phyloP scores from a whole-genome alignment of 2,797 vertebrate species.

The Kryptolebias ocellatus region DNA sequence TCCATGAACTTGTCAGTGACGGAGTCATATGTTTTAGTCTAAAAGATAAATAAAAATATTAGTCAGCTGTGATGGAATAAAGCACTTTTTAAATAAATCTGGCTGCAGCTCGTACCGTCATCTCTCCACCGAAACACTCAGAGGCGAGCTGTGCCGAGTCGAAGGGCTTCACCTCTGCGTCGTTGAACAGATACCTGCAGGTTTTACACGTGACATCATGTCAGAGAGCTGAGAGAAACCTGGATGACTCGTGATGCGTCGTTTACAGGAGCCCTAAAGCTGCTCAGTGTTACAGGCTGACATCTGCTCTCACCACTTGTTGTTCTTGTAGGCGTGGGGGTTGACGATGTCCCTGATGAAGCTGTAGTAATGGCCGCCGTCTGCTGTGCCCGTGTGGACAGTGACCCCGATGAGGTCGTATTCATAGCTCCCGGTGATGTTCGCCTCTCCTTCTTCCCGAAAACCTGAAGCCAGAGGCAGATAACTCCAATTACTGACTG shows the following conservation, averaged over 20 bases:
- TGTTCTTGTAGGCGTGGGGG: constrained; percentile 96
- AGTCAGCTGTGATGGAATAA: not conserved
- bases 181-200: constrained; percentile 96
- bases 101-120: constrained; percentile 85
- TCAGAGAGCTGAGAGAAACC: not conserved
- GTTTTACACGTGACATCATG: not conserved
- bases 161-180: constrained; percentile 97
- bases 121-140: constrained; percentile 98
- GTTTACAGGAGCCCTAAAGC: not conserved
- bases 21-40: constrained; percentile 99
- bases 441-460: constrained; percentile 87
- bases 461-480: constrained; percentile 80
- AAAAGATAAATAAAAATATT: constrained; percentile 45
- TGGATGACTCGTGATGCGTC: not conserved
- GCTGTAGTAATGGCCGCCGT: constrained; percentile 98
- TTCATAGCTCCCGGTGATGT: constrained; percentile 92
- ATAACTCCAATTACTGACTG: not conserved
- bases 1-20: constrained; percentile 99
- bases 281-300: not conserved
- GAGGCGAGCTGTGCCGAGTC: constrained; percentile 98
- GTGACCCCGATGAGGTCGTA: constrained; percentile 98
- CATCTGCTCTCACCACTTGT: constrained; percentile 91
- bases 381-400: constrained; percentile 96
- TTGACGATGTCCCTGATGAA: constrained; percentile 98
- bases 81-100: too few species aligned